These are phyloP conservation scores for Pelecanus crispus DNA, from an alignment of 2,113 vertebrate species.

Conservation along the genomic window DNA sequence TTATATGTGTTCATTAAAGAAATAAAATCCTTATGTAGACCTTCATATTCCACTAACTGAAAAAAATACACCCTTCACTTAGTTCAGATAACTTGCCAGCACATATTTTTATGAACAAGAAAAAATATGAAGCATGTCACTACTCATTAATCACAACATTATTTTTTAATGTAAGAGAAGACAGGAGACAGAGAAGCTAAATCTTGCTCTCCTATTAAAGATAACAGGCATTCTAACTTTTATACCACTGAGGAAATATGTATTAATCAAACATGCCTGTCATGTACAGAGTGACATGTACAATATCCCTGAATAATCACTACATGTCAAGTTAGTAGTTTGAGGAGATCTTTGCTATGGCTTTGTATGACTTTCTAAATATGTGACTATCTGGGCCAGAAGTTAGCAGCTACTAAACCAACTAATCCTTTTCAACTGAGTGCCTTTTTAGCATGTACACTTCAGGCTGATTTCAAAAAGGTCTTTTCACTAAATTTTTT, in stretches of 20 bases:
- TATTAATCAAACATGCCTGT: slow-evolving; percentile 30
- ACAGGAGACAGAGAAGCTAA: slow-evolving; percentile 21
- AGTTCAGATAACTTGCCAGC: background rate
- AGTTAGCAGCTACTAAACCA: background rate
- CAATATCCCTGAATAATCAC: background rate
- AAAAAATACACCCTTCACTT: background rate
- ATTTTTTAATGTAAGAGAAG: slow-evolving; percentile 48
- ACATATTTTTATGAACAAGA: slow-evolving; percentile 4
- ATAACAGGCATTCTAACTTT: slow-evolving; percentile 38
- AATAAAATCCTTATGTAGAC: background rate
- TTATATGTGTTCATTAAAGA: background rate
- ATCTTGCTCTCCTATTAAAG: slow-evolving; percentile 38
- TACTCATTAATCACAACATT: slow-evolving; percentile 50
- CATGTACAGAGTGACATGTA: background rate
- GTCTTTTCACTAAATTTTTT: background rate
- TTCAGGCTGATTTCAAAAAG: background rate
- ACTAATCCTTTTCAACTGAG: background rate
- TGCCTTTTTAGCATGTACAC: background rate
- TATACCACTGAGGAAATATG: background rate
- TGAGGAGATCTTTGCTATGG: background rate
- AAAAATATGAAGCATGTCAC: slow-evolving; percentile 15
- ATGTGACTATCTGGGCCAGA: background rate
- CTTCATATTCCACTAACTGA: background rate
- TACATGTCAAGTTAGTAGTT: background rate
- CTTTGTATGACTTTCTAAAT: background rate